These are phyloP conservation scores for Coregonus ussuriensis DNA, from an alignment of 2,797 vertebrate species.

Conservation along the genomic window DNA sequence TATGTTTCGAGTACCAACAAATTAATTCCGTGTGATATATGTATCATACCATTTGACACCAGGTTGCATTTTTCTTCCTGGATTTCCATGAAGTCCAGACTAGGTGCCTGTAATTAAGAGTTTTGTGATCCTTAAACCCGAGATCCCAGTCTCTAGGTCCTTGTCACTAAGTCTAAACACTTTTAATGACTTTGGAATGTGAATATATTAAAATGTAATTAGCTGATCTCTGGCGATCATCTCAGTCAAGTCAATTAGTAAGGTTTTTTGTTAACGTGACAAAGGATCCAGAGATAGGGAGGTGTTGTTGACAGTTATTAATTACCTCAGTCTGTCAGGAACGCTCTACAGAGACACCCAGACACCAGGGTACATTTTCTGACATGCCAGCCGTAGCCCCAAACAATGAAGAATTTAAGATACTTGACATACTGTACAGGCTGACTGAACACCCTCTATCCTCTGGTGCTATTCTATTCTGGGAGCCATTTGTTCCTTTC, in stretches of 20 bases:
- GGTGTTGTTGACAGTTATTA: slow-evolving; percentile 73
- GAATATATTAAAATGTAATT: slow-evolving; percentile 64
- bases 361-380: background rate
- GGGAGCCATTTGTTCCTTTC: slow-evolving; percentile 54
- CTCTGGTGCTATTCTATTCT: slow-evolving; percentile 36
- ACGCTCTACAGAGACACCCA: slow-evolving; percentile 17
- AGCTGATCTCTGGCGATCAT: slow-evolving; percentile 69
- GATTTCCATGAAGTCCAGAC: background rate
- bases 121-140: background rate
- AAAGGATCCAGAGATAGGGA: slow-evolving; percentile 50
- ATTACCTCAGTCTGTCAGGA: slow-evolving; percentile 68
- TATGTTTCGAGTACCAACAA: background rate
- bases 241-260: slow-evolving; percentile 79
- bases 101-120: background rate
- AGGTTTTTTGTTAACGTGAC: slow-evolving; percentile 71
- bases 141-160: slow-evolving; percentile 50
- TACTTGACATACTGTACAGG: background rate
- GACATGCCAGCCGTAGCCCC: slow-evolving; percentile 6
- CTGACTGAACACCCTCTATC: background rate
- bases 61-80: slow-evolving; percentile 16
- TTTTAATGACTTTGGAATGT: slow-evolving; percentile 65
- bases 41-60: slow-evolving; percentile 30
- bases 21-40: background rate
- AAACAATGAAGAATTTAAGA: background rate
- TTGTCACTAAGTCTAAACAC: slow-evolving; percentile 53